Conservation (phyloP, 2,797 vertebrate species). For the Anabacerthia variegaticeps region DNA sequence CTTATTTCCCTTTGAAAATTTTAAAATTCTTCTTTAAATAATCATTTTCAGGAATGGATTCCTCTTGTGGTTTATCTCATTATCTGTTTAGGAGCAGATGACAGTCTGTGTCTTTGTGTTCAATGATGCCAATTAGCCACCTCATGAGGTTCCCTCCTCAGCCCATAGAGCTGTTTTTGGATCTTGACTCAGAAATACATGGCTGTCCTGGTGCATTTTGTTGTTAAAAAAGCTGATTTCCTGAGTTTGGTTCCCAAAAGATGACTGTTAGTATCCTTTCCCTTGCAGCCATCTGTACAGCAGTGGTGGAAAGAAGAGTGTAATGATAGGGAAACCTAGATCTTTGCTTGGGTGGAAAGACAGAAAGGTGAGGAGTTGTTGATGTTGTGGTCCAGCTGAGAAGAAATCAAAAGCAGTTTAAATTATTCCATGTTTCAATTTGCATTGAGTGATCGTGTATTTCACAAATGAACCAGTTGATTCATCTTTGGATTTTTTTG, state of each 20-base stretch:
- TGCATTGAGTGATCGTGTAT: neutral
- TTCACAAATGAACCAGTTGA: neutral
- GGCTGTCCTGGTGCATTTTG: neutral
- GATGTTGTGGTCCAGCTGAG: neutral
- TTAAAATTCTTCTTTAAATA: neutral
- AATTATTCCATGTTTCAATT: neutral
- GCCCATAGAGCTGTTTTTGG: neutral
- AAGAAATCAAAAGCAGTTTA: neutral
- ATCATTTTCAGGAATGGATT: neutral
- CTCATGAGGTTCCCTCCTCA: neutral
- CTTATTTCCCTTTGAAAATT: neutral
- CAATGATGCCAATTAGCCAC: fast-evolving
- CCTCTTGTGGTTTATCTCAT: neutral
- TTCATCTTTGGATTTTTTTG: neutral
- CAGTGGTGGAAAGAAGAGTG: neutral
- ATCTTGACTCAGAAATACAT: neutral
- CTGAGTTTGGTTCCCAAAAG: neutral
- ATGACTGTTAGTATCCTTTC: neutral
- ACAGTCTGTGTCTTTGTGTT: neutral
- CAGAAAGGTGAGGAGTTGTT: neutral
- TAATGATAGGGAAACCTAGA: neutral
- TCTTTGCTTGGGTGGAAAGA: neutral
- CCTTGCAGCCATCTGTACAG: neutral
- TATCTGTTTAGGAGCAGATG: neutral
- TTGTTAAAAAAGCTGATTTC: neutral